Base-by-base conservation (phyloP, 2,113 vertebrate genomes). In the Solenodon paradoxus region DNA sequence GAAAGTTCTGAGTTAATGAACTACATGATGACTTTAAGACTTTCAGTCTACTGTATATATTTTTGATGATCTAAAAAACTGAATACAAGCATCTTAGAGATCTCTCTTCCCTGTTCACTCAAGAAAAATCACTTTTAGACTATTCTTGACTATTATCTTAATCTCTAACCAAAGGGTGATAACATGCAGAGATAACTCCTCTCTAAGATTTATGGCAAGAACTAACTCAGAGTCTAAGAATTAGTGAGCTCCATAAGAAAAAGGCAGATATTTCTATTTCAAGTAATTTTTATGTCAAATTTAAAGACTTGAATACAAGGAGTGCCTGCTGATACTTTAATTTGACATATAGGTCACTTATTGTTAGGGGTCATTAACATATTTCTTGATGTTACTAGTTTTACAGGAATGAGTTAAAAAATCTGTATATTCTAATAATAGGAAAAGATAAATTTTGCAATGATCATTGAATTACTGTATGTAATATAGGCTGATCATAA, bases 21-120 rank as follows among this genome's bases (percentile, higher is more conserved):
- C n/a, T n/a, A n/a, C n/a, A n/a, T n/a, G n/a, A n/a, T n/a, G n/a
- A n/a, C n/a, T n/a, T n/a, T n/a, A n/a, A n/a, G n/a, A n/a, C n/a
- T n/a, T 96, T 97, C 82, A 95, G 77, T 97, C 95, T 97, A 96
- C 92, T 78, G 90, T 93, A 86, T 95, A 77, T 96, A 88, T 57
- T 94, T 88, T 11, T 91, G 82, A 64, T 96, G 90, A 92, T 94
- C 68, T 92, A 95, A 92, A 87, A 97, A 97, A 92, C 35, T 94
- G 61, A 97, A 97, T 90, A 94, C 77, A 95, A 96, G 66, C 64
- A 87, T 94, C 90, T 9, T 2, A 94, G 80, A 79, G 68, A 61
- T 82, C 85, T 97, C 92, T 93, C n/a, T 6, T 45, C 1, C 19
- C 4, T 83, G 4, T 86, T 87, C 1, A 22, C 92, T 96, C 92